Conservation (phyloP, 2,797 vertebrate genomes). For the Aselliscus stoliczkanus region DNA sequence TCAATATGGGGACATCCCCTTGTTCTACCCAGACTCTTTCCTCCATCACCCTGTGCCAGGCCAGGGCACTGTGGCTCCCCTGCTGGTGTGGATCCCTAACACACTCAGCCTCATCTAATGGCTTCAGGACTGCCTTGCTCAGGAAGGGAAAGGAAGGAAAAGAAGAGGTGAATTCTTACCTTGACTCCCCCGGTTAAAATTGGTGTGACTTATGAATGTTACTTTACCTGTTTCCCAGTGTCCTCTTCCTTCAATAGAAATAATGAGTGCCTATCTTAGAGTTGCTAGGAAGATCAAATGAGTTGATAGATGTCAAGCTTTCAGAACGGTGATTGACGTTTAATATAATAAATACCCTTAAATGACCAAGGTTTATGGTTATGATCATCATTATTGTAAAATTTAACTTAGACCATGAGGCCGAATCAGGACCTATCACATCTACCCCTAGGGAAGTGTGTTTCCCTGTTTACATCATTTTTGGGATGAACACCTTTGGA, state of each 20-base stretch:
- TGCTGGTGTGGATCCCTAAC: background rate
- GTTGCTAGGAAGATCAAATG: background rate
- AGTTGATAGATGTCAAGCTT: background rate
- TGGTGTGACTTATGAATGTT: background rate
- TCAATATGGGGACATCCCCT: background rate
- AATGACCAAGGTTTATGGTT: background rate
- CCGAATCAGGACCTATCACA: background rate
- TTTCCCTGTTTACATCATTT: background rate
- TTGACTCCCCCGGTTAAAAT: background rate
- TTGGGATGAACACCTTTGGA: background rate
- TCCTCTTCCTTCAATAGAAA: background rate
- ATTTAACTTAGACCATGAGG: background rate
- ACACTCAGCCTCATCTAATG: background rate
- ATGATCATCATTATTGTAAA: background rate
- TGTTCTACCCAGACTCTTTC: background rate
- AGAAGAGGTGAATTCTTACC: background rate
- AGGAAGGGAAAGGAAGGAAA: background rate
- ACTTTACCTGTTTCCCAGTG: background rate
- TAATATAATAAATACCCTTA: background rate
- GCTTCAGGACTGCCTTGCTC: background rate
- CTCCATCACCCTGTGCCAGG: background rate
- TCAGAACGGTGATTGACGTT: background rate
- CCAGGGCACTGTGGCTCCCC: background rate
- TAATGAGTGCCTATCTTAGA: background rate
- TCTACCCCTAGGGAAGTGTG: background rate